Evolutionary conservation across 2,888 invertebrate genomes (phyloP).

Genomic region (Agrochola litura): DNA sequence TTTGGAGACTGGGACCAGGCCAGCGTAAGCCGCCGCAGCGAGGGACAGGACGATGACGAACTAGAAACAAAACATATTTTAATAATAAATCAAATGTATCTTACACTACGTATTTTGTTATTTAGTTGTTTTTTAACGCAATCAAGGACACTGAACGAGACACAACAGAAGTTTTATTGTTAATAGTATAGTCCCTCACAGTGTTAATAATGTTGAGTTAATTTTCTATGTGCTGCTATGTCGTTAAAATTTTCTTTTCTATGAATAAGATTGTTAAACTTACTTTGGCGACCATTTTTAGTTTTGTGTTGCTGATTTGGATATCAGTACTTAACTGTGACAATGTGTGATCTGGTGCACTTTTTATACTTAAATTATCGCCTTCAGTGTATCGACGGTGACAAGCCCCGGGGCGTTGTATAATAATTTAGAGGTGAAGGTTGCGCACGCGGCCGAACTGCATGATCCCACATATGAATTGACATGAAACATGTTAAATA

Average conservation of each 20-base stretch:
- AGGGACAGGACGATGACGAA: constrained; percentile 74
- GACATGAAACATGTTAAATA: constrained; percentile 6
- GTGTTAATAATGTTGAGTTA: not conserved
- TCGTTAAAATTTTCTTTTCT: not conserved
- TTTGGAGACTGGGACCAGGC: constrained; percentile 76
- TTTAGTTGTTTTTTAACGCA: too few species aligned
- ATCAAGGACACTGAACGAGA: too few species aligned
- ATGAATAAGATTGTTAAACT: constrained; percentile 41
- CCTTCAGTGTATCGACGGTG: constrained; percentile 61
- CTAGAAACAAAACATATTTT: constrained; percentile 61
- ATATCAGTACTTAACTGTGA: constrained; percentile 79
- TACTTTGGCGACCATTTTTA: constrained; percentile 85
- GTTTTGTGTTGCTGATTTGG: constrained; percentile 75
- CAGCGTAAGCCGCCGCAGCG: constrained; percentile 76
- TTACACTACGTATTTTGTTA: too few species aligned
- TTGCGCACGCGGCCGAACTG: constrained; percentile 23
- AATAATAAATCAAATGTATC: not conserved
- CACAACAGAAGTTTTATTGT: too few species aligned
- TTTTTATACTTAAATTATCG: constrained; percentile 80
- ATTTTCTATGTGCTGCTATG: not conserved
- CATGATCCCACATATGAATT: not conserved
- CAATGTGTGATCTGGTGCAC: constrained; percentile 69
- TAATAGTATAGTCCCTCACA: too few species aligned
- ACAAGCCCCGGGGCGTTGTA: constrained; percentile 48
- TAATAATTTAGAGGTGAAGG: constrained; percentile 57